Evolutionary conservation across 2,888 invertebrate genomes (phyloP).

Genomic region (Coleophora deauratella): DNA sequence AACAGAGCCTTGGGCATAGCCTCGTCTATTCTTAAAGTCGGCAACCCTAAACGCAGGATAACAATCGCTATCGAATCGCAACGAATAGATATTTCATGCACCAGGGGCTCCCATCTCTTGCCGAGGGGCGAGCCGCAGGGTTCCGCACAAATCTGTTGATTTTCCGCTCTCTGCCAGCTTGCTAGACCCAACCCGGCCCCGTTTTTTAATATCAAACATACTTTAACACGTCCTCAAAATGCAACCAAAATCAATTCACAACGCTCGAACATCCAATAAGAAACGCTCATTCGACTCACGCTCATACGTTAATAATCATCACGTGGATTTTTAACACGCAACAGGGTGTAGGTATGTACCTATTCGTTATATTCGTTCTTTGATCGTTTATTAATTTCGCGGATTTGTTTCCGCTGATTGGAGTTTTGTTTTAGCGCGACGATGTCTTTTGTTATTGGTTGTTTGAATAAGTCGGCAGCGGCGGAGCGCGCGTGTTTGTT

Average conservation of each 20-base stretch:
- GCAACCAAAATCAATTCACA: constrained; percentile 37
- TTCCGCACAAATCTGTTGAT: constrained; percentile 69
- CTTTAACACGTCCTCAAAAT: constrained; percentile 59
- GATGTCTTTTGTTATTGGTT: constrained; percentile 12
- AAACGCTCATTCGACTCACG: constrained; percentile 38
- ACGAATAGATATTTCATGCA: constrained; percentile 60
- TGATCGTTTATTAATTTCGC: constrained; percentile 10
- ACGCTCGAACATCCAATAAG: constrained; percentile 28
- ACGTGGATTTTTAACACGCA: constrained; percentile 22
- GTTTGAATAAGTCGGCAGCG: constrained; percentile 21
- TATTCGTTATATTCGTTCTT: constrained; percentile 2
- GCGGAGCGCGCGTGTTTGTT: constrained; percentile 55
- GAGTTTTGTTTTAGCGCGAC: no score
- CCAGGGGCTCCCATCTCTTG: constrained; percentile 39
- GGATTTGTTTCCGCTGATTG: constrained; percentile 3
- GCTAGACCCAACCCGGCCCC: constrained; percentile 41
- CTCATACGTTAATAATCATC: constrained; percentile 32
- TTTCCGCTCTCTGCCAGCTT: constrained; percentile 60
- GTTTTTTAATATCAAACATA: constrained; percentile 62
- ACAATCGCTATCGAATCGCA: constrained; percentile 53
- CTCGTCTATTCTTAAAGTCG: no score
- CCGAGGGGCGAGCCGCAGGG: constrained; percentile 43
- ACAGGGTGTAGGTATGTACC: constrained; percentile 9
- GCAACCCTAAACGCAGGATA: constrained; percentile 26
- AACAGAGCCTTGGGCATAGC: no score